These are phyloP conservation scores for Notothenia rossii DNA, from an alignment of 2,113 vertebrate genomes.

Conservation along the genomic window DNA sequence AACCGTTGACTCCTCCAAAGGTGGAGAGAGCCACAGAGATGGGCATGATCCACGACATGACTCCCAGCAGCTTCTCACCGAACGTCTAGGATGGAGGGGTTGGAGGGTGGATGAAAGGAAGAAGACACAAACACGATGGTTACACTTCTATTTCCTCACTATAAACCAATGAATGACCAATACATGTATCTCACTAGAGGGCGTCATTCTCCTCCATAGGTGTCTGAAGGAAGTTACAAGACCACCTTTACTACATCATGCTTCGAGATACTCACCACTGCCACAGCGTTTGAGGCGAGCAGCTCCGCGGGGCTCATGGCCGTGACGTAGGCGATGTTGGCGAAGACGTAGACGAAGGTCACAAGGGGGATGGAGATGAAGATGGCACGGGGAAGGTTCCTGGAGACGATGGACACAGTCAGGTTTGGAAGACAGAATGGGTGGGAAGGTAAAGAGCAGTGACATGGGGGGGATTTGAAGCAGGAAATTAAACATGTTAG, in stretches of 20 bases:
- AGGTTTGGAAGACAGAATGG: not conserved
- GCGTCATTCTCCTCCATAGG: not conserved
- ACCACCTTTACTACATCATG: not conserved
- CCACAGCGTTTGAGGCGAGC: conserved; percentile 93
- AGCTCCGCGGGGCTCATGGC: conserved; percentile 95
- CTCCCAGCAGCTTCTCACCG: conserved; percentile 93
- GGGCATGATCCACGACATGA: conserved; percentile 97
- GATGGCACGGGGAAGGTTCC: conserved; percentile 95
- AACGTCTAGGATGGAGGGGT: conserved; percentile 86
- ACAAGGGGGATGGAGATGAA: conserved; percentile 96
- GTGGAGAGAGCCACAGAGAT: conserved; percentile 95
- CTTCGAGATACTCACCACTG: conserved; percentile 88
- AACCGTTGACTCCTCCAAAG: conserved; percentile 93
- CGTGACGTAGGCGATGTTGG: conserved; percentile 95
- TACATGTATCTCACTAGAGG: conserved; percentile 40
- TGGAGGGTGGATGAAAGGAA: conserved; percentile 26
- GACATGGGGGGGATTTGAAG: not conserved
- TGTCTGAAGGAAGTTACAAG: not conserved
- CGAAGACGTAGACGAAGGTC: conserved; percentile 95
- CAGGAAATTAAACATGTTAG: conserved; percentile 42
- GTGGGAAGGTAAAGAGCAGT: not conserved
- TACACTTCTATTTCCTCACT: not conserved
- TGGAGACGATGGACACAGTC: conserved; percentile 55
- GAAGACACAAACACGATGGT: not conserved
- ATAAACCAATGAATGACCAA: not conserved